phyloP scores from a whole-genome alignment of 2,888 invertebrate genomes.

The Microctonus hyperodae region DNA sequence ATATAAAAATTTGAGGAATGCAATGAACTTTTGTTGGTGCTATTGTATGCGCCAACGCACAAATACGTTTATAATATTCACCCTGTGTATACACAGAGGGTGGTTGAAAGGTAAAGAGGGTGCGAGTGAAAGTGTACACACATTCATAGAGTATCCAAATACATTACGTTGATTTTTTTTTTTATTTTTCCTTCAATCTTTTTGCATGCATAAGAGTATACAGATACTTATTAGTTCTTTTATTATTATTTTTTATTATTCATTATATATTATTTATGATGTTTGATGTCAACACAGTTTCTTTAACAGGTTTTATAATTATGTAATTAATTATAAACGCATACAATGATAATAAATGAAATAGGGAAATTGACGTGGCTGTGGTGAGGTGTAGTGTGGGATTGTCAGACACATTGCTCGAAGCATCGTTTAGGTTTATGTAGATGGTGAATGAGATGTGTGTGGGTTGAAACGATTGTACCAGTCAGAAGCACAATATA shows the following conservation, averaged over 20 bases:
- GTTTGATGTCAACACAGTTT: background rate
- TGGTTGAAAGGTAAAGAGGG: slow-evolving; percentile 30
- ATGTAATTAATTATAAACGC: background rate
- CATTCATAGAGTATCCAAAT: slow-evolving; percentile 6
- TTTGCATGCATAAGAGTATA: background rate
- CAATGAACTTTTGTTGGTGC: background rate
- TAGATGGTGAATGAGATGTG: background rate
- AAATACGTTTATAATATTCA: slow-evolving; percentile 59
- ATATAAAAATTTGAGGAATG: slow-evolving; percentile 7
- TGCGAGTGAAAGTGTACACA: slow-evolving; percentile 6
- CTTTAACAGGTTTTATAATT: background rate
- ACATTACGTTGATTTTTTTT: background rate
- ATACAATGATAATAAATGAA: background rate
- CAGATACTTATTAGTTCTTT: too few relatives aligned
- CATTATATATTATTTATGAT: background rate
- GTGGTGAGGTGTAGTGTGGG: background rate
- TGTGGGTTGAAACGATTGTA: slow-evolving; percentile 1
- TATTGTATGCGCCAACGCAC: slow-evolving; percentile 7
- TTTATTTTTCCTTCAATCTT: background rate
- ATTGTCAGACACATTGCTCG: background rate
- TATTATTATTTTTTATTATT: background rate
- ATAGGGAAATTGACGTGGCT: background rate
- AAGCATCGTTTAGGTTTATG: background rate
- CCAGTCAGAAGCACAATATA: slow-evolving; percentile 3
- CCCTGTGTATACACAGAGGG: slow-evolving; percentile 49